Conservation (phyloP, 1,140 invertebrate species). For the Drosophila ohnishii region DNA sequence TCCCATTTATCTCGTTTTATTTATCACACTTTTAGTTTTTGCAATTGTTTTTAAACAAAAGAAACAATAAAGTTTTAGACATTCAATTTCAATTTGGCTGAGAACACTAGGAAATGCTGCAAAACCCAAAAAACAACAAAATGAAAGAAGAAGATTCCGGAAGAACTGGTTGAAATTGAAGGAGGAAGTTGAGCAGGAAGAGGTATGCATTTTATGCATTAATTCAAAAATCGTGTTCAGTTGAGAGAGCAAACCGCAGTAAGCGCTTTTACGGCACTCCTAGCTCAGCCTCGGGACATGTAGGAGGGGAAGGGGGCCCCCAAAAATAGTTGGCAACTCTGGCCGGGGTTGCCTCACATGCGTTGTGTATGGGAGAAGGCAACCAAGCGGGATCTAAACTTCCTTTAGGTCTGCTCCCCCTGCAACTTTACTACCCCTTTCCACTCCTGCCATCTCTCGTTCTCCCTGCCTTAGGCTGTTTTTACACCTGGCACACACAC, state of each 20-base stretch:
- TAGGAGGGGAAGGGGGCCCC: background rate
- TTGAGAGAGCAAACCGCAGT: slow-evolving; percentile 51
- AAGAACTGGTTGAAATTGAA: slow-evolving; percentile 14
- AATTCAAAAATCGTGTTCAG: slow-evolving; percentile 71
- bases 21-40: background rate
- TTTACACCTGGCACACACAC: slow-evolving; percentile 46
- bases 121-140: slow-evolving; percentile 19
- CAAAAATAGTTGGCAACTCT: slow-evolving; percentile 40
- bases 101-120: slow-evolving; percentile 28
- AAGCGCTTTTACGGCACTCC: slow-evolving; percentile 32
- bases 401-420: slow-evolving; percentile 10
- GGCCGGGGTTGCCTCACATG: slow-evolving; percentile 11
- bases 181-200: slow-evolving; percentile 29
- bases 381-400: slow-evolving; percentile 30
- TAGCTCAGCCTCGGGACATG: background rate
- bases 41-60: slow-evolving; percentile 1
- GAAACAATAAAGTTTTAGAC: slow-evolving; percentile 42
- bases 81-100: slow-evolving; percentile 67
- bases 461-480: slow-evolving; percentile 33
- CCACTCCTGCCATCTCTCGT: background rate
- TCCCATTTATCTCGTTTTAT: background rate
- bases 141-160: slow-evolving; percentile 7
- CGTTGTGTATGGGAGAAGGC: slow-evolving; percentile 10
- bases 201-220: slow-evolving; percentile 68
- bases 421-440: background rate